phyloP scores from a whole-genome alignment of 2,888 invertebrate species.

The Pristionchus exspectatus region DNA sequence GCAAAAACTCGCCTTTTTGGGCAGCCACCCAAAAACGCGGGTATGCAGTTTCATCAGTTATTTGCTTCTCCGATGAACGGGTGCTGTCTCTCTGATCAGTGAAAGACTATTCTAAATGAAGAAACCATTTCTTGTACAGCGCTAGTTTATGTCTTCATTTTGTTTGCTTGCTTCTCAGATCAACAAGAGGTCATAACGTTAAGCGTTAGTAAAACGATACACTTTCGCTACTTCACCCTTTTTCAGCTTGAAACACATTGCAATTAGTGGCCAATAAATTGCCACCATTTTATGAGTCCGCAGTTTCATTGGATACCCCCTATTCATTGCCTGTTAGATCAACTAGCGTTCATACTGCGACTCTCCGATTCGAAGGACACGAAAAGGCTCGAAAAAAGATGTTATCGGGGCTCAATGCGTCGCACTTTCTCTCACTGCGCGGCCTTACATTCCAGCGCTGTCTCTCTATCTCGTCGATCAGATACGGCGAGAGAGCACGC shows the following conservation, averaged over 20 bases:
- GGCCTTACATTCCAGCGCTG: slow-evolving; percentile 18
- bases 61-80: no score
- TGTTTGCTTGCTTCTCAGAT: no score
- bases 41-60: not conserved
- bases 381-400: slow-evolving; percentile 8
- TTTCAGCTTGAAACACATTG: no score
- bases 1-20: not conserved
- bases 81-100: no score
- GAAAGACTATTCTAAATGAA: not conserved
- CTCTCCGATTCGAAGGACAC: not conserved
- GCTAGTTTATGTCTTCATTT: no score
- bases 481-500: not conserved
- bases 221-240: no score
- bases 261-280: no score
- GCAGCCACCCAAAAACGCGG: not conserved
- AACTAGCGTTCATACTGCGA: not conserved
- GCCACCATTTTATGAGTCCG: no score
- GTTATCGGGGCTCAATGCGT: slow-evolving; percentile 6
- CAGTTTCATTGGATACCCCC: no score
- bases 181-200: no score
- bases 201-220: no score
- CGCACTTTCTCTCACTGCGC: slow-evolving; percentile 26
- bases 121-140: not conserved
- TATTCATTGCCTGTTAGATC: not conserved
- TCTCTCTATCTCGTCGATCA: not conserved